These are phyloP conservation scores for Bombylius major DNA, from an alignment of 2,888 invertebrate genomes.

Conservation along the genomic window DNA sequence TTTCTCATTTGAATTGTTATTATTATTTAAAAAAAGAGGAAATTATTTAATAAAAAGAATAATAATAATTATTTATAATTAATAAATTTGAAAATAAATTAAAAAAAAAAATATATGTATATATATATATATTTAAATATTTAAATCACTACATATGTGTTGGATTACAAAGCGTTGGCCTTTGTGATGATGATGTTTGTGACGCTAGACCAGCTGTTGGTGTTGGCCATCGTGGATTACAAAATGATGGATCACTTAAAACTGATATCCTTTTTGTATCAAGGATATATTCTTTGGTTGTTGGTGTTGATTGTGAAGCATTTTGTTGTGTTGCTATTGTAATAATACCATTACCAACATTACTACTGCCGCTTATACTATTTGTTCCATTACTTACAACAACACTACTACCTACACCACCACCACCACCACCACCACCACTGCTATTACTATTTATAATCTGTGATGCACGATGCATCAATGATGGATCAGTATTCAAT, in stretches of 20 bases:
- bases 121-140: slow-evolving; percentile 1
- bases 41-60: neutral
- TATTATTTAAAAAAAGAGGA: neutral
- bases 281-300: slow-evolving; percentile 37
- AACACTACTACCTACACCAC: slow-evolving; percentile 23
- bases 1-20: neutral
- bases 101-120: neutral
- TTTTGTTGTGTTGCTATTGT: slow-evolving; percentile 20
- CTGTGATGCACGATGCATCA: slow-evolving; percentile 47
- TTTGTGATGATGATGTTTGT: slow-evolving; percentile 18
- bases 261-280: slow-evolving; percentile 35
- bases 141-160: slow-evolving; percentile 33
- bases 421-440: slow-evolving; percentile 31
- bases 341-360: slow-evolving; percentile 1
- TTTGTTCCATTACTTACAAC: slow-evolving; percentile 14
- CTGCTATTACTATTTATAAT: slow-evolving; percentile 30
- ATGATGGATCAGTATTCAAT: slow-evolving; percentile 65
- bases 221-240: slow-evolving; percentile 33
- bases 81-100: neutral
- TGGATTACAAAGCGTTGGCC: slow-evolving; percentile 30
- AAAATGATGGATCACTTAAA: slow-evolving; percentile 35
- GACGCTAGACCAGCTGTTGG: slow-evolving; percentile 22
- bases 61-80: neutral
- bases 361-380: slow-evolving; percentile 4
- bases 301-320: slow-evolving; percentile 26